These are phyloP conservation scores for Gymnosoma rotundatum DNA, from an alignment of 2,888 invertebrate genomes.

Conservation along the genomic window DNA sequence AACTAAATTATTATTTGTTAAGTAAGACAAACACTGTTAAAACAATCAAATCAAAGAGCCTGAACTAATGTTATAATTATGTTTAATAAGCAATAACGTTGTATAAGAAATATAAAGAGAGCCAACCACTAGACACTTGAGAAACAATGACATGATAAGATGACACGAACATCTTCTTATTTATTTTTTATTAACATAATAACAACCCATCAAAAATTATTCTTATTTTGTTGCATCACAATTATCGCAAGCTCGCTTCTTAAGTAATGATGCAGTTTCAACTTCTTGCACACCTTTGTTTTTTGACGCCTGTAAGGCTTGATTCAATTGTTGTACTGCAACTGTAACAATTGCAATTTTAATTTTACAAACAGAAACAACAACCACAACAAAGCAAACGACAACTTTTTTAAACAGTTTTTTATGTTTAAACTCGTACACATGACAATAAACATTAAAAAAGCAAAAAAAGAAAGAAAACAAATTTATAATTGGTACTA, in stretches of 20 bases:
- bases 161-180: slow-evolving; percentile 72
- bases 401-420: slow-evolving; percentile 36
- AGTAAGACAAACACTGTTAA: not conserved
- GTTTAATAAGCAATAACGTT: slow-evolving; percentile 18
- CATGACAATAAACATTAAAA: slow-evolving; percentile 27
- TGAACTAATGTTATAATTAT: slow-evolving; percentile 10
- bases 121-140: slow-evolving; percentile 33
- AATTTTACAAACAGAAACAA: slow-evolving; percentile 25
- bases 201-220: slow-evolving; percentile 48
- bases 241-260: slow-evolving; percentile 46
- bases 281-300: slow-evolving; percentile 40
- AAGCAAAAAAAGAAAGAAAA: slow-evolving; percentile 13
- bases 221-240: slow-evolving; percentile 54
- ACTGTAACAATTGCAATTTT: slow-evolving; percentile 63
- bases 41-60: not conserved
- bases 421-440: not conserved
- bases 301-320: slow-evolving; percentile 49
- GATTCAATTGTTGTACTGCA: slow-evolving; percentile 44
- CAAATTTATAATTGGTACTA: slow-evolving; percentile 63
- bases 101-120: slow-evolving; percentile 4
- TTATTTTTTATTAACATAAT: slow-evolving; percentile 18
- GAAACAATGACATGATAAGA: slow-evolving; percentile 44
- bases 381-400: not conserved
- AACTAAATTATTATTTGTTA: no score
- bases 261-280: slow-evolving; percentile 68